Evolutionary conservation across 1,140 invertebrate genomes (phyloP), one percentile per base, ranked within the genome.

Genomic region (Drosophila rufa): DNA sequence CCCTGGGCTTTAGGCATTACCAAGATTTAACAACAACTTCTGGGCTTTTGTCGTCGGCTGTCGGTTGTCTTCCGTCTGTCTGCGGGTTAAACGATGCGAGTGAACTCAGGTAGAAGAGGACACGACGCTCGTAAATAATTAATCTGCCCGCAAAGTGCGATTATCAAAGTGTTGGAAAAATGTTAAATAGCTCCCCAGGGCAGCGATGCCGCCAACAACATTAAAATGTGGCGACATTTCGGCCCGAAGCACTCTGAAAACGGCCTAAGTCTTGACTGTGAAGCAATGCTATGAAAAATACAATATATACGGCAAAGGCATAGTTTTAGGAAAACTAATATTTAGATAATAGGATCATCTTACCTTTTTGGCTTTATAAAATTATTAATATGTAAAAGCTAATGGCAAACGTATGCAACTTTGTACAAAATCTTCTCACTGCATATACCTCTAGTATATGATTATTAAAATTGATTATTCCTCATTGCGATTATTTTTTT

Each of bases 101-200:
- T 65, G 66, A 76, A 83, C 78, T 61, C 81, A 79, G 81, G 80
- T 89, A 77, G 77, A 67, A 68, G 75, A 75, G 62, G 62, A 70
- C 67, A 55, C 84, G 76, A 36, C 78, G 78, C 86, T 90, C 85
- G 85, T 89, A 89, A 89, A 89, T 89, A 89, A 89, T 89, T 89
- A 90, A 89, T 90, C 85, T 90, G 85, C 79, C 85, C 85, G 62
- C 85, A 90, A 90, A 90, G 86, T 90, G 85, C 85, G 85, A 90
- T 90, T 90, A 90, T 90, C 86, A 90, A 90, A 90, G 85, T 90
- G 85, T 90, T 90, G 85, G 85, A 90, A 90, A 90, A 90, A 90
- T 90, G 86, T 90, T 90, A 90, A 90, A 90, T 90, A 90, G 85
- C 85, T 85, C 85, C 85, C 85, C 61, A 83, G 81, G 85, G 85